Percentiles rank a stretch among this genome's conserved stretches.
Conservation (phyloP, 2,797 vertebrate genomes). For the Microctenopoma steveboyesi region DNA sequence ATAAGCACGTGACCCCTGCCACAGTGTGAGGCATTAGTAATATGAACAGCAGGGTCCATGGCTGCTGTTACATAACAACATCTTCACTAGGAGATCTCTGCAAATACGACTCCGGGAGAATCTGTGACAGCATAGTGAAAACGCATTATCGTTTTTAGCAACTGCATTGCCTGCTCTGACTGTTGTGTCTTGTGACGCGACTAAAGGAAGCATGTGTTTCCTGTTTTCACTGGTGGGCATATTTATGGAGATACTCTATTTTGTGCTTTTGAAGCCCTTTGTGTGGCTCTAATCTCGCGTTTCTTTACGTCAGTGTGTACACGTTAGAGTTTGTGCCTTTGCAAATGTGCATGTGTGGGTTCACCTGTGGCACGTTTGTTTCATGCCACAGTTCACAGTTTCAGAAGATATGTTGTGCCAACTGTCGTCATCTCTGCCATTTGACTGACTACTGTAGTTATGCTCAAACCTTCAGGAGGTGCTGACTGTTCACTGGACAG, state of each 20-base stretch:
- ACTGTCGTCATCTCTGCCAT: constrained; percentile 56
- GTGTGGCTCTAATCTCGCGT: constrained; percentile 7
- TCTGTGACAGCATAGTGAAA: constrained; percentile 66
- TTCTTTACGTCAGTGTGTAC: neutral
- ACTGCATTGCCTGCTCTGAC: constrained; percentile 46
- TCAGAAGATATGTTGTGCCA: constrained; percentile 56
- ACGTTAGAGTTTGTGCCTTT: constrained; percentile 4
- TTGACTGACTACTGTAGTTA: constrained; percentile 39
- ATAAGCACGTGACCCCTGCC: constrained; percentile 76
- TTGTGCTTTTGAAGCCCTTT: constrained; percentile 41
- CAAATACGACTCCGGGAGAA: constrained; percentile 67
- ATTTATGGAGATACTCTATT: constrained; percentile 41
- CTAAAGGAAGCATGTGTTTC: constrained; percentile 51
- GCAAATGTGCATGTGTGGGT: constrained; percentile 23
- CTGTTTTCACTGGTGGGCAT: constrained; percentile 40
- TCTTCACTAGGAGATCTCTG: constrained; percentile 78
- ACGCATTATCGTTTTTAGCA: constrained; percentile 70
- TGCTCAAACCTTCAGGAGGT: constrained; percentile 23
- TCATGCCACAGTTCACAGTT: constrained; percentile 28
- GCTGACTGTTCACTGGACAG: constrained; percentile 51
- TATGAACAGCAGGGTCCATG: constrained; percentile 80
- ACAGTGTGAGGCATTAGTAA: constrained; percentile 81
- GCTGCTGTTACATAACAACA: constrained; percentile 72
- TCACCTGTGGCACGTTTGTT: constrained; percentile 41
- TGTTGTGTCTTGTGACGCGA: constrained; percentile 46